These are phyloP conservation scores for Lamproptera curius DNA, from an alignment of 2,888 invertebrate genomes.

Conservation along the genomic window DNA sequence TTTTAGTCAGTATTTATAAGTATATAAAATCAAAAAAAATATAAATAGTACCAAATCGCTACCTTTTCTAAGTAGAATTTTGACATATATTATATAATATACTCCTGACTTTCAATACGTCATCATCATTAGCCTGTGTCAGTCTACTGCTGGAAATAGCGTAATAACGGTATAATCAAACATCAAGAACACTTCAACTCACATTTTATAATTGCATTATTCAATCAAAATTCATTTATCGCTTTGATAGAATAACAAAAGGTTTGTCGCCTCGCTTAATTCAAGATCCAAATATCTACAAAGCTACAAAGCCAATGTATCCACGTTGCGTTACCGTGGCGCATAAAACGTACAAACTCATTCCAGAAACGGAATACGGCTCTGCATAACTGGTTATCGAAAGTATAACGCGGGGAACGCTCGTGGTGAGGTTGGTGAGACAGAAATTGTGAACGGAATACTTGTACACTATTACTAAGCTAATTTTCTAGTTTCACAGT, in stretches of 20 bases:
- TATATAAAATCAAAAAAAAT: no score
- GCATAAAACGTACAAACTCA: conserved; percentile 43
- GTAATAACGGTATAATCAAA: neutral
- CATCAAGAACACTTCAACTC: neutral
- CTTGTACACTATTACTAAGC: no score
- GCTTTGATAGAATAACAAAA: conserved; percentile 20
- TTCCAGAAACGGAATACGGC: conserved; percentile 37
- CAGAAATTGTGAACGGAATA: no score
- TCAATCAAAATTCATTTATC: neutral
- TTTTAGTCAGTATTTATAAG: no score
- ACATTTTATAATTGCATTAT: neutral
- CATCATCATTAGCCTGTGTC: neutral
- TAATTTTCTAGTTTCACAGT: no score
- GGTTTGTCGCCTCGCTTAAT: conserved; percentile 32
- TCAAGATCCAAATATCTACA: conserved; percentile 39
- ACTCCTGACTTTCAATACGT: neutral
- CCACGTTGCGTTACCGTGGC: conserved; percentile 31
- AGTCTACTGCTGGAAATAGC: neutral
- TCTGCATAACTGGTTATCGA: conserved; percentile 26
- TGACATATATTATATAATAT: neutral
- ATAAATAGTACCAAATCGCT: no score
- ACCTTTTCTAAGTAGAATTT: no score
- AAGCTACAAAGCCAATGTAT: conserved; percentile 37
- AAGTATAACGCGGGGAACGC: no score
- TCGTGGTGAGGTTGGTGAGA: no score